Evolutionary conservation across 2,113 vertebrate genomes (phyloP).

Genomic region (Nanorana parkeri): DNA sequence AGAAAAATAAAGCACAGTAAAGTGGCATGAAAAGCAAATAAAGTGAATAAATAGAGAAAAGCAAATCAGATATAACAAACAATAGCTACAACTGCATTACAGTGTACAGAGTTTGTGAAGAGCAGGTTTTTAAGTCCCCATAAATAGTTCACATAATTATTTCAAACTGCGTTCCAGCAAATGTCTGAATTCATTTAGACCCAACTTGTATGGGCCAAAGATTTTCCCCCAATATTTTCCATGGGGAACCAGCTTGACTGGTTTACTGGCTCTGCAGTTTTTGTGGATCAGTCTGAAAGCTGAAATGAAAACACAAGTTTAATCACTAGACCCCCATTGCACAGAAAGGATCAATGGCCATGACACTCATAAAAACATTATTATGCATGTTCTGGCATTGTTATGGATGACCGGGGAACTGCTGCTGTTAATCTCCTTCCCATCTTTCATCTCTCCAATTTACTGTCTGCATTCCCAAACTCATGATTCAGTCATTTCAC

Average conservation of each 20-base stretch:
- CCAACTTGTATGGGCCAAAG: background rate
- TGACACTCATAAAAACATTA: background rate
- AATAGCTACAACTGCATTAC: no score
- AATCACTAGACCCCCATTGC: background rate
- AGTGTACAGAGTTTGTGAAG: no score
- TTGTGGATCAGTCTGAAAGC: background rate
- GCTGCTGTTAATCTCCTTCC: background rate
- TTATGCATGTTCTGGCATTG: background rate
- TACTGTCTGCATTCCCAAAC: background rate
- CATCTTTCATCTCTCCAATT: background rate
- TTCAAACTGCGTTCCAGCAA: background rate
- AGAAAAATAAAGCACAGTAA: no score
- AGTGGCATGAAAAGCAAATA: no score
- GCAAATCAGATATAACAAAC: no score
- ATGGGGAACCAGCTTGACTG: background rate
- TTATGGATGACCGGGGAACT: background rate
- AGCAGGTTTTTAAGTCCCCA: no score
- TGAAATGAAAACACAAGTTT: background rate
- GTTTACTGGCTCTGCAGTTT: background rate
- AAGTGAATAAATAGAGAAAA: no score
- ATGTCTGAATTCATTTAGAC: slow-evolving; percentile 7
- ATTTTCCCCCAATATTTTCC: background rate
- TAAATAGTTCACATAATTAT: background rate
- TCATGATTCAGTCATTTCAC: background rate
- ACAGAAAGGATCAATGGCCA: background rate